Conservation (phyloP, 2,888 invertebrate species). For the Gymnoscelis rufifasciata region DNA sequence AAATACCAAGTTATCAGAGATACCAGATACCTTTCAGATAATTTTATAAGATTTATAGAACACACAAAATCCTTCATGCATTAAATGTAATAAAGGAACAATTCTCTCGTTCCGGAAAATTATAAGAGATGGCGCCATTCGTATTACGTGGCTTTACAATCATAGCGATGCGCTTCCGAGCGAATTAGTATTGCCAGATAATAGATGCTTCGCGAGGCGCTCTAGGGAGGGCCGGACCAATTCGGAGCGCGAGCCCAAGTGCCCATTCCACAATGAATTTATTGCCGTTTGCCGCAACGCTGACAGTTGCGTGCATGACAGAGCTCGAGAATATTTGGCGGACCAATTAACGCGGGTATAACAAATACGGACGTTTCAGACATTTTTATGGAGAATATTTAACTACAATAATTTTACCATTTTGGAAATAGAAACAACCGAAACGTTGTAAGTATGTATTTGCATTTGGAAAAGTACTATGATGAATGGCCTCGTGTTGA, state of each 20-base stretch:
- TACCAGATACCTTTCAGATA: no score
- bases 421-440: no score
- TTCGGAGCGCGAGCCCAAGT: slow-evolving; percentile 61
- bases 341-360: slow-evolving; percentile 40
- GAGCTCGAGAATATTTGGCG: slow-evolving; percentile 39
- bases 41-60: no score
- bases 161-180: slow-evolving; percentile 55
- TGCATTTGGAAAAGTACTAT: no score
- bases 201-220: slow-evolving; percentile 64
- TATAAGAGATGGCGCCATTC: slow-evolving; percentile 35
- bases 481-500: no score
- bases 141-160: neutral
- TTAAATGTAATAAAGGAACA: no score
- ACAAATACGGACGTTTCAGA: neutral
- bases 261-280: slow-evolving; percentile 75
- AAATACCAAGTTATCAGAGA: no score
- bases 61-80: no score
- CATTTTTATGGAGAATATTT: no score
- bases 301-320: slow-evolving; percentile 69
- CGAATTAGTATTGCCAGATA: slow-evolving; percentile 45
- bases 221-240: slow-evolving; percentile 71
- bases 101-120: slow-evolving; percentile 18
- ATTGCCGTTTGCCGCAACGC: slow-evolving; percentile 66
- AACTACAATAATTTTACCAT: no score
- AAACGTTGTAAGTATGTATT: no score